These are phyloP conservation scores for Argyra leucocephala DNA, from an alignment of 2,888 invertebrate species.

Conservation along the genomic window DNA sequence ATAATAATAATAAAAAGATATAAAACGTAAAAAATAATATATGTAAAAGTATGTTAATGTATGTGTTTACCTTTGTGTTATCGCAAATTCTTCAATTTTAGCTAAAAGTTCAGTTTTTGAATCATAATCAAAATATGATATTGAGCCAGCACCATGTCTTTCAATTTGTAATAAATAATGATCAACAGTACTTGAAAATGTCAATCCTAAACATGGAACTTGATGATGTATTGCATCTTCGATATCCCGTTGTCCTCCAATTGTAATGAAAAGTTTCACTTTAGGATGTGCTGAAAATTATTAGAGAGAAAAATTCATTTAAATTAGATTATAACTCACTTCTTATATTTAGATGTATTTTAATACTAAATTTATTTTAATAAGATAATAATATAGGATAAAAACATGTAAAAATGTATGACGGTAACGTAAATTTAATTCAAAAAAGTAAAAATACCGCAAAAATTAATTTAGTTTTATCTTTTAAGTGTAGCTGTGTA, in stretches of 20 bases:
- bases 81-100: conserved; percentile 25
- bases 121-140: conserved; percentile 27
- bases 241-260: conserved; percentile 28
- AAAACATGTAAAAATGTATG: too few relatives aligned
- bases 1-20: neutral
- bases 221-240: conserved; percentile 30
- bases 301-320: too few relatives aligned
- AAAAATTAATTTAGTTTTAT: too few relatives aligned
- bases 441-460: too few relatives aligned
- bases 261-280: conserved; percentile 27
- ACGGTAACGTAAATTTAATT: too few relatives aligned
- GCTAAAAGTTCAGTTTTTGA: conserved; percentile 22
- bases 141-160: conserved; percentile 25
- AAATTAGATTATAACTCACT: too few relatives aligned
- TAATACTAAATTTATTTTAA: too few relatives aligned
- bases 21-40: neutral
- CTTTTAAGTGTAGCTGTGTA: too few relatives aligned
- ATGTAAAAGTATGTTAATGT: neutral
- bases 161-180: conserved; percentile 29
- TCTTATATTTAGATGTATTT: too few relatives aligned
- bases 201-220: conserved; percentile 29
- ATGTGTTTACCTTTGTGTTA: conserved; percentile 24
- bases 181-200: conserved; percentile 27
- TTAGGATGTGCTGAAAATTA: conserved; percentile 25
- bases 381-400: too few relatives aligned